phyloP scores from a whole-genome alignment of 2,113 vertebrate species.

The Rhea pennata region DNA sequence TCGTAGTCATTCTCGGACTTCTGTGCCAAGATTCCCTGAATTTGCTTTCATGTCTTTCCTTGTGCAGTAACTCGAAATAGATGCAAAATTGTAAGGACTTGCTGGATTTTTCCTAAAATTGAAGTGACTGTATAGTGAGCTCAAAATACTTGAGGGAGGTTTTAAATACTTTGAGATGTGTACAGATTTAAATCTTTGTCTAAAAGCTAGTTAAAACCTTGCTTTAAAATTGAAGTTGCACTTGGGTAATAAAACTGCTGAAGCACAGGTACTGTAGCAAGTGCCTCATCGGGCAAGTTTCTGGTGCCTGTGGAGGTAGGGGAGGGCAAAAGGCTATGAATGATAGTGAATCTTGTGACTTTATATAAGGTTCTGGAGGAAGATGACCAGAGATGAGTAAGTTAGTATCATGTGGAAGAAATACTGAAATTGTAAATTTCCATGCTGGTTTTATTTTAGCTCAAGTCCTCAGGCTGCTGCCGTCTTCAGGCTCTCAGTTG shows the following conservation, averaged over 20 bases:
- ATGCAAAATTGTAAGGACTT: background rate
- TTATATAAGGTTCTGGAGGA: constrained; percentile 5
- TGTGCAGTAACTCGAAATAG: background rate
- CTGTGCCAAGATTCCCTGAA: constrained; percentile 26
- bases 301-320: constrained; percentile 7
- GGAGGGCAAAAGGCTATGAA: constrained; percentile 1
- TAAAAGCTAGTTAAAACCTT: background rate
- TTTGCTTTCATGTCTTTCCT: background rate
- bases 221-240: background rate
- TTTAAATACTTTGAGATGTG: background rate
- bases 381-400: constrained; percentile 45
- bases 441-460: background rate
- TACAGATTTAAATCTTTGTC: background rate
- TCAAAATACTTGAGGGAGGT: background rate
- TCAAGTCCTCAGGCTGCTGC: rapidly evolving
- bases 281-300: background rate
- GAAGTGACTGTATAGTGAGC: background rate
- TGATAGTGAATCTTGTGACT: constrained; percentile 65
- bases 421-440: background rate
- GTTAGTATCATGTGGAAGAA: constrained; percentile 56
- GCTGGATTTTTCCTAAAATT: background rate
- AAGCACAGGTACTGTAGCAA: background rate
- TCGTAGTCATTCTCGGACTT: constrained; percentile 18
- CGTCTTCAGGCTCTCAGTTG: rapidly evolving
- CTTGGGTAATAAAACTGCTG: background rate